Evolutionary conservation across 2,888 invertebrate species (phyloP), one percentile per base, ranked within the genome.

Genomic region (Dicranocentrus wangi): DNA sequence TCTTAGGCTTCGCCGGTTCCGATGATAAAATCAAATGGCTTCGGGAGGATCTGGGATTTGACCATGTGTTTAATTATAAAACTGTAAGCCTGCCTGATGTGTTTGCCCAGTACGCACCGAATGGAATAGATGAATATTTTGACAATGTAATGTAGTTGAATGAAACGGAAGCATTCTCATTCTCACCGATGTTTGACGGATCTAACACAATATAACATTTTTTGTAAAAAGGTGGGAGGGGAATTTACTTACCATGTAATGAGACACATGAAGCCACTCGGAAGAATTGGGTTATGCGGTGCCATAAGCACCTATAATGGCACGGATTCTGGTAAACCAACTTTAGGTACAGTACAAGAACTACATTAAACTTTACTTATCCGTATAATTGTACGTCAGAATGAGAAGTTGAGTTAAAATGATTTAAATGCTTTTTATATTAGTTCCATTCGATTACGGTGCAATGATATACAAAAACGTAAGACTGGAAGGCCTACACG

Each of bases 71-170:
- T 82, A 94, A 94, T 89, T 94, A 94, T 88, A 94, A 94, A 88
- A 92, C 90, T 0, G 89, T 88, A 0, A 87, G 92, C 87, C 85
- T 93, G 32, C 87, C 88, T 0, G 87, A 89, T 61, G 91, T 90
- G 43, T 88, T 94, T 8, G 90, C 90, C 82, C 89, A 91, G 87
- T 89, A 88, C 65, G 93, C 93, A 15, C 93, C 93, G 0, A 89
- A 92, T 13, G 93, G 93, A 7, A 88, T 94, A 0, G 93, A 94
- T 87, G 92, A 93, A 86, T 94, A 93, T 87, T 94, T 94, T 87
- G 94, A 94, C 87, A 94, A 94, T 88, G 94, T 94, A 89, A 10
- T 7, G 32, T 32, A 7, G 3, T 32, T 32, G 3, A 7, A 32
- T 32, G 3, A 32, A 32, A 32, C 32, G 32, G 32, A 32, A 32